Evolutionary conservation across 2,113 vertebrate genomes (phyloP), one percentile per base, ranked within the genome.

Genomic region (Bubo blakistoni): DNA sequence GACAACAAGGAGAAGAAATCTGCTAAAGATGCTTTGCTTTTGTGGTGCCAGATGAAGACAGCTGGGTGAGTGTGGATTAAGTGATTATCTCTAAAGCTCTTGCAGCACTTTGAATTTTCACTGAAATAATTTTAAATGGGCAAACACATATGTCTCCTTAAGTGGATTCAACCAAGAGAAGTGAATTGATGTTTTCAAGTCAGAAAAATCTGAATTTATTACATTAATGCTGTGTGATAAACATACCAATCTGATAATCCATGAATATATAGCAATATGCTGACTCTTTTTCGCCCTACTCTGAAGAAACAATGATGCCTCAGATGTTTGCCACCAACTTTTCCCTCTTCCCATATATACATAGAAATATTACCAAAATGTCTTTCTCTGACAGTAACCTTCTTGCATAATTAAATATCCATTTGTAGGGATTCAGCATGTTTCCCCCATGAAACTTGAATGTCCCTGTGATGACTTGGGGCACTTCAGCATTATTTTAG

Each of bases 41-140:
- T 99, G 27, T 99, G 99, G 99, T 99, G 99, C 97, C 99, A 99
- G 98, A 99, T 99, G 99, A 99, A 99, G 98, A 99, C 99, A 22
- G 99, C 99, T 59, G 99, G 99, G 99, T 99, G 94, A 98, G 99
- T 89, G 25, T 82, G 93, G 95, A 79, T 82, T 70, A 79, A 77
- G 13, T 80, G 52, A 76, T 87, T 78, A 61, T 61, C 29, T 47
- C 27, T 91, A 89, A 93, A 94, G 44, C 54, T 87, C 59, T 72
- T 95, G 69, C 13, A 94, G 69, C 34, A 32, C 84, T 94, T 36
- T n/a, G 12, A 46, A 25, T 49, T 92, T 96, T 77, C 62, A 27
- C 15, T 88, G 59, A 77, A 78, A 86, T 86, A 58, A 84, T 90
- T 98, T 88, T 32, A 46, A 83, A 58, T 21, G 52, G 85, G 59